Evolutionary conservation across 30 jellyfish, hydroid and myxozoan genomes (phyloP).

Genomic region (Cassiopea andromeda): DNA sequence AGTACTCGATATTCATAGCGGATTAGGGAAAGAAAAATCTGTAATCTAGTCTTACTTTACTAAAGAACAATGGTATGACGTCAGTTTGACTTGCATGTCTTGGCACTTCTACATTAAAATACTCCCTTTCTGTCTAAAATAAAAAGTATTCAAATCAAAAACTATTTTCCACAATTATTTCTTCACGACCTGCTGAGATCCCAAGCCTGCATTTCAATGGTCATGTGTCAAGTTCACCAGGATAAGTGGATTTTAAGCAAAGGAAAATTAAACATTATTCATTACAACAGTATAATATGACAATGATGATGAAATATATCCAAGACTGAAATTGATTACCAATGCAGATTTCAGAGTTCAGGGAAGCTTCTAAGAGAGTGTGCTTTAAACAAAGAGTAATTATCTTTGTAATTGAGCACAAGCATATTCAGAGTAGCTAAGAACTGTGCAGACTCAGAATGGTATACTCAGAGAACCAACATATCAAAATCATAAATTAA

Average conservation of each 20-base stretch:
- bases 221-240: too few species aligned
- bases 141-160: not conserved
- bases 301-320: too few species aligned
- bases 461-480: not conserved
- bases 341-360: too few species aligned
- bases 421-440: too few species aligned
- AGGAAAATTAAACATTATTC: too few species aligned
- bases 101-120: conserved; percentile 46
- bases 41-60: conserved; percentile 20
- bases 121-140: conserved; percentile 42
- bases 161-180: conserved; percentile 22
- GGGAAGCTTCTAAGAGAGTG: too few species aligned
- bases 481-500: not conserved
- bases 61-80: conserved; percentile 45
- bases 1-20: not conserved
- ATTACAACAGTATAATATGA: too few species aligned
- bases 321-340: too few species aligned
- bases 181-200: conserved; percentile 27
- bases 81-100: not conserved
- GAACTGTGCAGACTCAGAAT: too few species aligned
- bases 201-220: not conserved
- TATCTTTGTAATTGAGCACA: too few species aligned
- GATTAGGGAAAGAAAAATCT: not conserved
- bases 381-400: too few species aligned
- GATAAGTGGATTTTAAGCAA: too few species aligned